These are phyloP conservation scores for Leptura quadrifasciata DNA, from an alignment of 2,888 invertebrate genomes.

Conservation along the genomic window DNA sequence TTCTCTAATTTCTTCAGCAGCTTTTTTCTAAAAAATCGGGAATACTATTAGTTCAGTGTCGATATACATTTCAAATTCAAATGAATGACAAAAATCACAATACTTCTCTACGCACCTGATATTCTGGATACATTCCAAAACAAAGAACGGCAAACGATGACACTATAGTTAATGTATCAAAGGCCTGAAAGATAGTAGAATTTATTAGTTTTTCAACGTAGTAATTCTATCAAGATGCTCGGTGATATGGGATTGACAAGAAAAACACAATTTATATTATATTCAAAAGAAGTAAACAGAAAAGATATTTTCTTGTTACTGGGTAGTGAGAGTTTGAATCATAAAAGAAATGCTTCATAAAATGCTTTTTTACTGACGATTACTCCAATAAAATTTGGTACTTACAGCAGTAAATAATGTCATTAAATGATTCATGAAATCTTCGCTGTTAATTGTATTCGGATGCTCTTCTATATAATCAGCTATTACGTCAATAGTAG, in stretches of 20 bases:
- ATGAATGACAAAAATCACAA: too few relatives aligned
- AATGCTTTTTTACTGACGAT: too few relatives aligned
- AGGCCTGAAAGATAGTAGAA: slow-evolving; percentile 59
- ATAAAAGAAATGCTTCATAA: too few relatives aligned
- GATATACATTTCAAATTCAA: background rate
- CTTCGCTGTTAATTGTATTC: slow-evolving; percentile 51
- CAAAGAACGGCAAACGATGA: slow-evolving; percentile 59
- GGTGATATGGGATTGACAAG: too few relatives aligned
- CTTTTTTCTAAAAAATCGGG: slow-evolving; percentile 54
- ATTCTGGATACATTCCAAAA: slow-evolving; percentile 68
- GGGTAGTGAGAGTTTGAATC: too few relatives aligned
- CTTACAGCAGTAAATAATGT: slow-evolving; percentile 65
- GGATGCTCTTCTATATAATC: slow-evolving; percentile 58
- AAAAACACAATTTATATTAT: too few relatives aligned
- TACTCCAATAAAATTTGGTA: slow-evolving; percentile 7
- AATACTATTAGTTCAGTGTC: too few relatives aligned
- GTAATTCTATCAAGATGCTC: too few relatives aligned
- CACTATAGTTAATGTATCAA: slow-evolving; percentile 64
- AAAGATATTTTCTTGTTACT: too few relatives aligned
- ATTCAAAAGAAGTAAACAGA: too few relatives aligned
- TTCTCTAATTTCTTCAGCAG: slow-evolving; percentile 61
- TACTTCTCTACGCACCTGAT: slow-evolving; percentile 60
- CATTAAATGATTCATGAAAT: slow-evolving; percentile 61
- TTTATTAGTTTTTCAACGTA: background rate
- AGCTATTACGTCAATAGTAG: slow-evolving; percentile 60